Evolutionary conservation across 2,113 vertebrate genomes (phyloP), one percentile per base, ranked within the genome.

Genomic region (Anhinga anhinga): DNA sequence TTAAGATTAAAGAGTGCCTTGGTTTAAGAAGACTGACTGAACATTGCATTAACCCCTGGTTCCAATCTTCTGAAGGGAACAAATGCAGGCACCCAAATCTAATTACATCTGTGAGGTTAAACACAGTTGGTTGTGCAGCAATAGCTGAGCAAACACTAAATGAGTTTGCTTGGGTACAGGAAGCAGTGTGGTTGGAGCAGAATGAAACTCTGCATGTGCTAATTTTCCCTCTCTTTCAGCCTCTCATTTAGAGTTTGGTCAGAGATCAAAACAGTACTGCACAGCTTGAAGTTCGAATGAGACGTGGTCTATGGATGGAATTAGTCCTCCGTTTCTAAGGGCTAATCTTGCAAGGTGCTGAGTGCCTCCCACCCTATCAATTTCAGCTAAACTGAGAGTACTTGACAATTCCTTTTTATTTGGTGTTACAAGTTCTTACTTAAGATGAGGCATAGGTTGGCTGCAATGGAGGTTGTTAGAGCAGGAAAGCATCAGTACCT

Each of bases 1-100:
- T 79, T 66, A 86, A 73, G 58, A 94, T 90, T 90, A 94, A 93
- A 95, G 61, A 86, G 13, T 62, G 23, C 62, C 67, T 93, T 88
- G 36, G n/a, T 85, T 91, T 94, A 87, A 90, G 82, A 93, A 58
- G 49, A 56, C 62, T 93, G 84, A 90, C 30, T 95, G 82, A 96
- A 93, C 63, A 80, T 58, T 86, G 67, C 58, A 83, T 92, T 96
- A 95, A 87, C 62, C 70, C 36, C 25, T 0, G 0, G 53, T 91
- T 61, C 56, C n/a, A 69, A 0, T 69, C 40, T 89, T 95, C 56
- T 89, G 80, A 89, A 79, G 52, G n/a, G 81, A 91, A 87, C 16
- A 79, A 94, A 74, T 65, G 65, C 47, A 95, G 56, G 61, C 77
- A 92, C 70, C 81, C 70, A 89, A 87, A 79, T 82, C 87, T 94